Base-by-base conservation (phyloP, 2,888 invertebrate species). In the Euplagia quadripunctaria region DNA sequence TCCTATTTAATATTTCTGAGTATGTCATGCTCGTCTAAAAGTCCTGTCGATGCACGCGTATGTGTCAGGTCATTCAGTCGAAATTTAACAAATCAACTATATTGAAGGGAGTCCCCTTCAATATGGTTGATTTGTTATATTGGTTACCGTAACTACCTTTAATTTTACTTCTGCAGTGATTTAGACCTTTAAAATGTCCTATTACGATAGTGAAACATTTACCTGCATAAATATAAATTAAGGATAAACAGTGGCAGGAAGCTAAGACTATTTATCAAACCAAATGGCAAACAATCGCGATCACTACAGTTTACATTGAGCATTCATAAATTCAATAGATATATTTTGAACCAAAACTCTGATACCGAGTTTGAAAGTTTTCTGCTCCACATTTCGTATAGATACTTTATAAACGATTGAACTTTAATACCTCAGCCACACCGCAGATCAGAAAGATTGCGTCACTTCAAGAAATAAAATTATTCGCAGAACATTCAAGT, bases 401-500 rank as follows among this genome's bases (percentile, higher is more conserved):
- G 42, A 52, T 43, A 64, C 20, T 65, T 70, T 20, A 20, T 46
- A 55, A 70, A 52, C 20, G 51, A 64, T 70, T 55, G 43, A 65
- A 70, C 64, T 64, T 70, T 52, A 49, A 61, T 49, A 51, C 63
- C 42, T 51, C 46, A 43, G n/a, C 20, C 8, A 8, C n/a, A 46
- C 68, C 61, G 11, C 58, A 58, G 68, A 61, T 68, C 68, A 31
- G 46, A 31, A n/a, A 61, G 61, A 68, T 61, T 46, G 31, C 68
- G 31, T 68, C 61, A 58, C 68, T 68, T 58, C n/a, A n/a, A 20
- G 4, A 58, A 68, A 46, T 61, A 61, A 61, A 68, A 46, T 61
- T 61, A 46, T 68, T 68, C 20, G 31, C 16, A 52, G 51, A 68
- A 67, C 61, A 52, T 75, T 70, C 42, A 8, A 70, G 49, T 64